Conservation (phyloP, 1,140 invertebrate genomes). For the Lepidurus couesii region DNA sequence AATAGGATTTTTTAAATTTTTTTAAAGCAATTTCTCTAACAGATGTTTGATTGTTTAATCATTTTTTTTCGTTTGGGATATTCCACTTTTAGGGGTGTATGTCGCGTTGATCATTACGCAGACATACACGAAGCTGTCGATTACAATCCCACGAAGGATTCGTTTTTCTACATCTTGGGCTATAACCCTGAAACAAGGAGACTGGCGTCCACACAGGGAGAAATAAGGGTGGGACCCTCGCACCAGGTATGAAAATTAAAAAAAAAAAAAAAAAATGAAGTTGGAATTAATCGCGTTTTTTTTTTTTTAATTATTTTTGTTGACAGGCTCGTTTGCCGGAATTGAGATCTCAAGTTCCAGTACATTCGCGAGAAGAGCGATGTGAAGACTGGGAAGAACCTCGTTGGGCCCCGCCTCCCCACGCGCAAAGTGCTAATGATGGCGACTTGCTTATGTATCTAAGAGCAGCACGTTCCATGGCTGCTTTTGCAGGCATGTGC, state of each 20-base stretch:
- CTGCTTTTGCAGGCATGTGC: constrained; percentile 95
- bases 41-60: not conserved
- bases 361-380: constrained; percentile 65
- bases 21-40: not conserved
- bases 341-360: constrained; percentile 58
- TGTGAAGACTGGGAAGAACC: constrained; percentile 75
- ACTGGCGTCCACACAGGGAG: constrained; percentile 78
- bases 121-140: constrained; percentile 48
- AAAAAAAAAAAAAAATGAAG: not conserved
- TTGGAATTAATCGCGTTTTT: constrained; percentile 23
- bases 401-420: constrained; percentile 70
- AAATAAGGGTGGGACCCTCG: constrained; percentile 88
- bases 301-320: constrained; percentile 29
- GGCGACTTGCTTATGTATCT: constrained; percentile 95
- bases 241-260: constrained; percentile 64
- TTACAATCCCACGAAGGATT: constrained; percentile 43
- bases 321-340: constrained; percentile 69
- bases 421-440: constrained; percentile 65
- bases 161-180: constrained; percentile 51
- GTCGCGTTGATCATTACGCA: constrained; percentile 50
- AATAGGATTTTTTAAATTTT: not conserved
- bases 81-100: constrained; percentile 46
- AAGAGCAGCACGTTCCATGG: constrained; percentile 88
- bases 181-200: constrained; percentile 58
- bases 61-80: not conserved